Conservation (phyloP, 23 tunicate species). For the Trididemnum miniatum region DNA sequence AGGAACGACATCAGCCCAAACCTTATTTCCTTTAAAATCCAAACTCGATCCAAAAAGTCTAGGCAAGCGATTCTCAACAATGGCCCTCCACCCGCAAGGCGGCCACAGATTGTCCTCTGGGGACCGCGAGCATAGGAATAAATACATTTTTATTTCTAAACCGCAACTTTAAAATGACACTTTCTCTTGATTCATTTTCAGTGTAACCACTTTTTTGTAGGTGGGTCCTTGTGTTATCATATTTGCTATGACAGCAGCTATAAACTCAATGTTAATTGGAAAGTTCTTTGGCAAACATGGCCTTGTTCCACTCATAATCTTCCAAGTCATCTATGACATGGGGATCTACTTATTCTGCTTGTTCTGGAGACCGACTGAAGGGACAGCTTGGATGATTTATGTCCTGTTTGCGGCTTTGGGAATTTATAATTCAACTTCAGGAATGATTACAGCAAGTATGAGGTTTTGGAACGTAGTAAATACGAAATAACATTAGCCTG, state of each 20-base stretch:
- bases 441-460: conserved; percentile 11
- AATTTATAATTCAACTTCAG: not conserved
- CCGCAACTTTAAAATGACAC: no score
- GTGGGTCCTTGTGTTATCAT: conserved; percentile 37
- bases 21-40: no score
- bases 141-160: no score
- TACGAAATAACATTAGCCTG: not conserved
- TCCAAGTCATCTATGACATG: conserved; percentile 8
- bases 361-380: conserved; percentile 49
- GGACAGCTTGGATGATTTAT: conserved; percentile 19
- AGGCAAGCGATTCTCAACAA: no score
- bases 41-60: no score
- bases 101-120: no score
- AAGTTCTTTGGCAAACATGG: not conserved
- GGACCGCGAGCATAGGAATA: no score
- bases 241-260: conserved; percentile 7
- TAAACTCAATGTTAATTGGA: conserved; percentile 8
- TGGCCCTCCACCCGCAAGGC: no score
- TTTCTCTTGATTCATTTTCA: not conserved
- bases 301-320: not conserved
- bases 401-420: conserved; percentile 35
- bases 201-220: conserved; percentile 20
- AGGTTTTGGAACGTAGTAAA: not conserved
- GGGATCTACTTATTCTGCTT: conserved; percentile 27
- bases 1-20: no score